These are phyloP conservation scores for Xiphorhynchus elegans DNA, from an alignment of 2,113 vertebrate species.

Conservation along the genomic window DNA sequence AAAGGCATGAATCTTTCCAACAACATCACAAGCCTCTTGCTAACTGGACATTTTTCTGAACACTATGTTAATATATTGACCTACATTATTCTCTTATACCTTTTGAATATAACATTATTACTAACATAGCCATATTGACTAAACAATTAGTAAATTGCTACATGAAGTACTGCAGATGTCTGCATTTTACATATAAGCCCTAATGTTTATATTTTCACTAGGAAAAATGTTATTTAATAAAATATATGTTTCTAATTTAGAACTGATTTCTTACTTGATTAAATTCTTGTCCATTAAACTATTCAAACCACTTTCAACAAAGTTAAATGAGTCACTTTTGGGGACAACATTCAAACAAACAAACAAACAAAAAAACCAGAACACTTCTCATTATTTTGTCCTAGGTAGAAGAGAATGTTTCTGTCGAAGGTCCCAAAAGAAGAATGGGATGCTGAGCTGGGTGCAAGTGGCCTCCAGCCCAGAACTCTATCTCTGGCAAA, in stretches of 20 bases:
- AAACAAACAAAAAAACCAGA: background rate
- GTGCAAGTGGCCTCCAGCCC: background rate
- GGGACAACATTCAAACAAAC: background rate
- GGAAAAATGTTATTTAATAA: background rate
- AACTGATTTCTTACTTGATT: background rate
- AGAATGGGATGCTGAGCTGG: fast-evolving
- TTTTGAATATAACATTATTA: background rate
- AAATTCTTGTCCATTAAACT: background rate
- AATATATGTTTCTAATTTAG: background rate
- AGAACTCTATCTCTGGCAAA: background rate
- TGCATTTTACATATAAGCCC: background rate
- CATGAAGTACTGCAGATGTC: background rate
- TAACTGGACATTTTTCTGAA: background rate
- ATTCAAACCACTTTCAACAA: background rate
- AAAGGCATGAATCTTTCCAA: background rate
- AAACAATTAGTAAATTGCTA: background rate
- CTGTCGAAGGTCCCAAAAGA: too few species aligned
- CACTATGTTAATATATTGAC: fast-evolving
- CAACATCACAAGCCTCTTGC: background rate
- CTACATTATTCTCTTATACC: background rate
- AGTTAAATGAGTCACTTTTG: background rate
- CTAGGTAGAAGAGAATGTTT: fast-evolving
- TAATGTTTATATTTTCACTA: background rate
- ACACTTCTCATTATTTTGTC: background rate
- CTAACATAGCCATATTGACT: background rate